Evolutionary conservation across 2,113 vertebrate species (phyloP), one percentile per base, ranked within the genome.

Genomic region (Chloropsis cyanopogon): DNA sequence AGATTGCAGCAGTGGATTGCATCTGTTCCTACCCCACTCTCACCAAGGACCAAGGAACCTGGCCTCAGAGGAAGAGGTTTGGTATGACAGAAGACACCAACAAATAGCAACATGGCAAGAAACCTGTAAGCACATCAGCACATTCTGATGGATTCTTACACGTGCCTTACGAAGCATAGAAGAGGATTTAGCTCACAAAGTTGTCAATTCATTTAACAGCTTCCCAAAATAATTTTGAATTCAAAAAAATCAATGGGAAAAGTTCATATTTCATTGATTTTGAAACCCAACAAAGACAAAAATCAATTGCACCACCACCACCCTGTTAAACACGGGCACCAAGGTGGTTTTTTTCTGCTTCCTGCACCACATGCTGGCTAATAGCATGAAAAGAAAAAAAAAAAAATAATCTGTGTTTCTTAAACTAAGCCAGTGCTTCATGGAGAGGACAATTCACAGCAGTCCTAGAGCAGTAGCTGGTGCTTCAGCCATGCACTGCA

Each of bases 181-280:
- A 91, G 53, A 89, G 33, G 39, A 88, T 90, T 76, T 88, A 70
- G 54, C 42, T 88, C 46, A 63, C 63, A 52, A 82, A 79, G 33
- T 35, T 87, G 26, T 82, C 53, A 52, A 92, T 95, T 91, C 82
- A 89, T 93, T 87, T 93, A 93, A 82, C 52, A 87, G 63, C 75
- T 95, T 95, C 73, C 61, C 61, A 16, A 93, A 92, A 89, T 91
- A 5, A 89, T 92, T 87, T 20, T 71, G 39, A 89, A 93, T 92
- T 87, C 5, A n/a, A 87, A 81, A 91, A 86, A 88, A 81, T 91
- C 81, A 57, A 95, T 92, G 31, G 52, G 35, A 64, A 94, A 95
- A 92, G 39, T 52, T 90, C 80, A 53, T 87, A 72, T 86, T 82
- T 86, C 65, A 95, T 72, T 84, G 92, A 96, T 93, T 95, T 82